Evolutionary conservation across 1,140 invertebrate genomes (phyloP), one percentile per base, ranked within the genome.

Genomic region (Listronotus bonariensis): DNA sequence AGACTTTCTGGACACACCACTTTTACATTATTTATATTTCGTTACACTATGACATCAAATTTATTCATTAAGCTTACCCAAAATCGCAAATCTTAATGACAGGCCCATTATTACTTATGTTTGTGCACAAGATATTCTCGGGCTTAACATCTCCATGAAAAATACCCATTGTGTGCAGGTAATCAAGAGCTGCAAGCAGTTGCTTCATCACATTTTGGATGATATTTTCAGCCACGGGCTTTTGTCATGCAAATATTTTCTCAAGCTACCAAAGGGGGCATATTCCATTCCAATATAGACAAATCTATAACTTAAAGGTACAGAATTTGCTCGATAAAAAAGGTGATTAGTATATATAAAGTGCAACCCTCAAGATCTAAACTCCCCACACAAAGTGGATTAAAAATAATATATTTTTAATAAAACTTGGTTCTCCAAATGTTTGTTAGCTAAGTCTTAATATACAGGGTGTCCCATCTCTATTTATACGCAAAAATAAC

Each of bases 81-180:
- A 62, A 68, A 20, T 68, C 66, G 36, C 26, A 38, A 11, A 68
- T 20, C 57, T 68, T 60, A 14, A 67, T 61, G n/a, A 9, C 40
- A 11, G 46, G 34, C 11, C 31, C 26, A 32, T 41, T 14, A 12
- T 26, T 14, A 12, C 14, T 15, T 14, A 49, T 49, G 6, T 14
- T 31, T 15, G 14, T 14, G 15, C 43, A 48, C 31, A 67, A 40
- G 9, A 67, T 55, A 42, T 67, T 67, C n/a, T 55, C 48, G 0
- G 52, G 43, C 49, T 67, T 67, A 8, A 67, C 40, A 41, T 67
- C 65, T 3, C 65, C 65, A 61, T 67, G 65, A 15, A 60, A 48
- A 41, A 67, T 49, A 12, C 57, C 40, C 38, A 48, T 34, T 17
- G 8, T 10, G 46, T 67, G 65, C 34, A 67, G 48, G 18, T 59